Percentiles rank a stretch among this genome's conserved stretches.
Evolutionary conservation across 2,888 invertebrate species (phyloP).

Genomic region (Andrena minutula): DNA sequence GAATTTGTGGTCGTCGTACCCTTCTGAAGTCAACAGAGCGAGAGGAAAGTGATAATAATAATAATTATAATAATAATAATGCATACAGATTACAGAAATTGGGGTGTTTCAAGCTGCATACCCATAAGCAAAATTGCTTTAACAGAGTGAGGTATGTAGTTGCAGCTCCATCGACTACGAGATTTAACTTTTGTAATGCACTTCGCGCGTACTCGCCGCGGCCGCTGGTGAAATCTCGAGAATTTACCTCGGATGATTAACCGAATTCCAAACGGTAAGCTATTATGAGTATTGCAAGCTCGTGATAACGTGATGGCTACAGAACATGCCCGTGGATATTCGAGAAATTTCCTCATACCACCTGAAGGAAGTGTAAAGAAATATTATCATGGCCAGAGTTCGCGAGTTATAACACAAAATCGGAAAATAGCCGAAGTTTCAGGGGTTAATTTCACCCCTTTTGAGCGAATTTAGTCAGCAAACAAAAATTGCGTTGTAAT

Average conservation of each 20-base stretch:
- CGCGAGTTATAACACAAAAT: too few relatives aligned
- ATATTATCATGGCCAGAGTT: too few relatives aligned
- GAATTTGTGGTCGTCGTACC: neutral
- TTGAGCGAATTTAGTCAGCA: too few relatives aligned
- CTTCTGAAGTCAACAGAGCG: neutral
- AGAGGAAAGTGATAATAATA: neutral
- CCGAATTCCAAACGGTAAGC: conserved; percentile 39
- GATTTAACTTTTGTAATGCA: conserved; percentile 44
- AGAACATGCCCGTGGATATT: neutral
- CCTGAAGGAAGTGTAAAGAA: too few relatives aligned
- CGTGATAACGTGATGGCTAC: neutral
- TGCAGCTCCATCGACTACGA: neutral
- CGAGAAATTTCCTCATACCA: neutral
- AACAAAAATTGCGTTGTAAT: too few relatives aligned
- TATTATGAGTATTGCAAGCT: neutral
- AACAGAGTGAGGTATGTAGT: conserved; percentile 4
- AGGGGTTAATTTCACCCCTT: too few relatives aligned
- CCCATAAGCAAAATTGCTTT: neutral
- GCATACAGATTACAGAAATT: neutral
- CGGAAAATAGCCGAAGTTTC: too few relatives aligned
- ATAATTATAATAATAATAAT: neutral
- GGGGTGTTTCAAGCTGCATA: neutral
- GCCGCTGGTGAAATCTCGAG: conserved; percentile 19
- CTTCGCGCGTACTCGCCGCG: neutral
- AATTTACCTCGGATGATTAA: conserved; percentile 48